phyloP scores from a whole-genome alignment of 2,888 invertebrate species.

The Deilephila elpenor region DNA sequence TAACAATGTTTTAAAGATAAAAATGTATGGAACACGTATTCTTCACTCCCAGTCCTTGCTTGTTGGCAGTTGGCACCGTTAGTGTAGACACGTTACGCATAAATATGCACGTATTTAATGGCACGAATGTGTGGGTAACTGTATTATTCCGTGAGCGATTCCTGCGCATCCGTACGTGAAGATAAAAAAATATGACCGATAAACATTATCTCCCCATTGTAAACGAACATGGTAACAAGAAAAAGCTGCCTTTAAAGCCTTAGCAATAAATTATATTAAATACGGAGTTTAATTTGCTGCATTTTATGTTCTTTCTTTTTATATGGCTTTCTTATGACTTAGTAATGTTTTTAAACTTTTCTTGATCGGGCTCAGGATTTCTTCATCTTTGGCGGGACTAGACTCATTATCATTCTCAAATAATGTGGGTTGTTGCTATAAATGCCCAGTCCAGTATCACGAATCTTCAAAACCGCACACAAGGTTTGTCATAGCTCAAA shows the following conservation, averaged over 20 bases:
- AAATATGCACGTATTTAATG: constrained; percentile 79
- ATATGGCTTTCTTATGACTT: no score
- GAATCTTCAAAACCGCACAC: background rate
- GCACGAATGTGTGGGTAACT: constrained; percentile 77
- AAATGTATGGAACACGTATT: constrained; percentile 57
- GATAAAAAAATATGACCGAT: constrained; percentile 59
- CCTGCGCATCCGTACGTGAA: constrained; percentile 60
- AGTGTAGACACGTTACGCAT: constrained; percentile 77
- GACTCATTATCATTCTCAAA: no score
- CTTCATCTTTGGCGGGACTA: no score
- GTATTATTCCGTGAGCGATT: constrained; percentile 70
- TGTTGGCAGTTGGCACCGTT: constrained; percentile 67
- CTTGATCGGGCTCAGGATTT: no score
- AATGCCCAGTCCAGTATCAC: background rate
- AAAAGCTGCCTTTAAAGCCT: background rate
- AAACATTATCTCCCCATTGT: constrained; percentile 37
- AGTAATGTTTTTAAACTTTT: no score
- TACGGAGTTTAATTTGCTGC: no score
- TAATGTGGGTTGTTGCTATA: no score
- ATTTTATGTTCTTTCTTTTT: no score
- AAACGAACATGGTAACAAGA: constrained; percentile 18
- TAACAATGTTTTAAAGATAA: constrained; percentile 45
- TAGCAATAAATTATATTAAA: no score
- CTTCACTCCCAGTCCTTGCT: constrained; percentile 65
- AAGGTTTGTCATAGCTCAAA: background rate